These are phyloP conservation scores for Pseudomyrmex cubaensis DNA, from an alignment of 1,140 invertebrate genomes.

Conservation along the genomic window DNA sequence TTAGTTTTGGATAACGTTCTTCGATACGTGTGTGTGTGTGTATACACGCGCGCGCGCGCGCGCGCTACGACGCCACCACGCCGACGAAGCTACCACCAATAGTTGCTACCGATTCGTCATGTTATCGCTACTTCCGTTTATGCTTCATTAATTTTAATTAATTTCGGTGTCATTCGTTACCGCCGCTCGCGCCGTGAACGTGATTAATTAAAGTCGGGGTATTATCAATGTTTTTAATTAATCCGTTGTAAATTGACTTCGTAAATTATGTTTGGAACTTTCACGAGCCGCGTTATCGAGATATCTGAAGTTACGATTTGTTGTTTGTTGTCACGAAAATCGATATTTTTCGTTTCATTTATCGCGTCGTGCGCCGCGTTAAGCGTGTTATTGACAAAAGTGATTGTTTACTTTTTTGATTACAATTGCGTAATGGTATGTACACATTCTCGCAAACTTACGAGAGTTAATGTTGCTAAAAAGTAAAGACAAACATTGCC, in stretches of 20 bases:
- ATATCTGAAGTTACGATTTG: slow-evolving; percentile 35
- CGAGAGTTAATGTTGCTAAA: not conserved
- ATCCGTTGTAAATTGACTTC: slow-evolving; percentile 71
- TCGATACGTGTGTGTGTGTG: not conserved
- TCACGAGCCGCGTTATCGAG: slow-evolving; percentile 28
- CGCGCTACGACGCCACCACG: not conserved
- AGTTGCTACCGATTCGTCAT: slow-evolving; percentile 70
- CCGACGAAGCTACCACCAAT: slow-evolving; percentile 42
- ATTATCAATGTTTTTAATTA: slow-evolving; percentile 72
- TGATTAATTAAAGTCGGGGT: slow-evolving; percentile 67
- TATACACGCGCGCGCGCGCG: not conserved
- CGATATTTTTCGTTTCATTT: slow-evolving; percentile 43
- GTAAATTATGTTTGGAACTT: slow-evolving; percentile 57
- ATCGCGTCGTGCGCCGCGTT: not conserved
- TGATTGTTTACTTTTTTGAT: slow-evolving; percentile 26
- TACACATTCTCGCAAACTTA: not conserved
- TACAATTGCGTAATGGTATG: not conserved
- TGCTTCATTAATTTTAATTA: slow-evolving; percentile 76
- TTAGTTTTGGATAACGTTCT: slow-evolving; percentile 59
- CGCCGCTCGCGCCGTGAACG: slow-evolving; percentile 37
- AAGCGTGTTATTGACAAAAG: slow-evolving; percentile 32
- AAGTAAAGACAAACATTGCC: not conserved
- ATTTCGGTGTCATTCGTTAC: slow-evolving; percentile 68
- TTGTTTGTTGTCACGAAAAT: slow-evolving; percentile 32
- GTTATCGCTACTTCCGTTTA: slow-evolving; percentile 74